Base-by-base conservation (phyloP, 1,140 invertebrate species). In the Eupristina koningsbergeri region DNA sequence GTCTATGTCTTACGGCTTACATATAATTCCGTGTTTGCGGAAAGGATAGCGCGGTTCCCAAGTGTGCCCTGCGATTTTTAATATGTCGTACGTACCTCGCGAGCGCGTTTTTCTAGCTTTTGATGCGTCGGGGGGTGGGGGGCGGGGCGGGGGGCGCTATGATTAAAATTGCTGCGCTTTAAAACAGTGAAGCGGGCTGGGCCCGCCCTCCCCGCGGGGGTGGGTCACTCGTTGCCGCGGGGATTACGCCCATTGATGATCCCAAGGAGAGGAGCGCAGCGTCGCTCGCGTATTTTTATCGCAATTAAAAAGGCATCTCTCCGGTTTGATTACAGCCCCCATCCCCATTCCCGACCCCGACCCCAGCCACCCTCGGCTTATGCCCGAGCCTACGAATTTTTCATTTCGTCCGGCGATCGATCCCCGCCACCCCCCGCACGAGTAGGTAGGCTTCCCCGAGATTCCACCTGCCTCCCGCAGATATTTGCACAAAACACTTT, bases 1-100 rank as follows among this genome's bases (percentile, higher is more conserved):
- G 91, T 92, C 91, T 91, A 90, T 90, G 91, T 91, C 91, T 92
- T 92, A 92, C 77, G 88, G 90, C 90, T 91, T 91, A 91, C 89
- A 91, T 90, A 89, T 90, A 91, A 92, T 92, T 91, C 91, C 89
- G 85, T 92, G 91, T 92, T 92, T 92, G 89, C 90, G 86, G 84
- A 91, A 92, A 90, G 90, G 91, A 91, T 92, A 81, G 86, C 78
- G 81, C 77, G 41, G n/a, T n/a, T 34, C n/a, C 50, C 88, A 85
- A 84, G 78, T 84, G 77, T 2, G 31, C 76, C 47, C 77, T 31
- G 53, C 71, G 88, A 91, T 91, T 92, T 92, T 92, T 92, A 91
- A 91, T 91, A 91, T 91, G 89, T 88, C 86, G 83, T 81, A 77
- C 82, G n/a, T 64, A 15, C 8, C 5, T 7, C 36, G 36, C 36